These are phyloP conservation scores for Drosophila lini DNA, from an alignment of 1,140 invertebrate species.

Conservation along the genomic window DNA sequence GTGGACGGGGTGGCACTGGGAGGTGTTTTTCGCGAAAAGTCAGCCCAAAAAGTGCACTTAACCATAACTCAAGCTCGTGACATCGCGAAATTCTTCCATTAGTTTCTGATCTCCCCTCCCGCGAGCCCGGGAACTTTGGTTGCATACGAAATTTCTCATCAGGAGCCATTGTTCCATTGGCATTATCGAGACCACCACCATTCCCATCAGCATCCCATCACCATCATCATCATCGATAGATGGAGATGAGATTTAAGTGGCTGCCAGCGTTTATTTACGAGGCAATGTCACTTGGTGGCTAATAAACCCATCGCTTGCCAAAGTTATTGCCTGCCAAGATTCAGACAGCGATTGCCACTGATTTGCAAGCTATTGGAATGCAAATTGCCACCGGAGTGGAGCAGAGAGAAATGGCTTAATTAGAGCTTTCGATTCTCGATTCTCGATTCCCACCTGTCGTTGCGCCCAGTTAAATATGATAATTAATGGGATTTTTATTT, in stretches of 20 bases:
- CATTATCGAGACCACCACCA: slow-evolving; percentile 35
- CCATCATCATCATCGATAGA: slow-evolving; percentile 58
- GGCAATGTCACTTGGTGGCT: slow-evolving; percentile 49
- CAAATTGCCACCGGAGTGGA: slow-evolving; percentile 42
- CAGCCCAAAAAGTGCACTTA: slow-evolving; percentile 76
- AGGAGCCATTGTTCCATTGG: slow-evolving; percentile 35
- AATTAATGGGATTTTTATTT: slow-evolving; percentile 38
- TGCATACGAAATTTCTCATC: slow-evolving; percentile 66
- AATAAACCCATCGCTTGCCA: slow-evolving; percentile 69
- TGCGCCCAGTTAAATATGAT: slow-evolving; percentile 24
- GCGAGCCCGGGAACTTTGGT: slow-evolving; percentile 20
- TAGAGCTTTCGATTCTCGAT: slow-evolving; percentile 23
- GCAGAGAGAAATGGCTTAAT: slow-evolving; percentile 47
- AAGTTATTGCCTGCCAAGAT: slow-evolving; percentile 59
- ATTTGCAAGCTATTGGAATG: slow-evolving; percentile 41
- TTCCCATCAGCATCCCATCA: slow-evolving; percentile 11
- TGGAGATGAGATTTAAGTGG: slow-evolving; percentile 41
- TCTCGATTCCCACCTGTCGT: slow-evolving; percentile 31
- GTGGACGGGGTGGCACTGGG: slow-evolving; percentile 8
- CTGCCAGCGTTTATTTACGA: slow-evolving; percentile 56
- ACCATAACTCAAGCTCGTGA: slow-evolving; percentile 76
- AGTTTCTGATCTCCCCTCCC: slow-evolving; percentile 44
- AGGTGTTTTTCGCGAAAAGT: slow-evolving; percentile 7
- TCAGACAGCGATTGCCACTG: slow-evolving; percentile 26
- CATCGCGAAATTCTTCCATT: slow-evolving; percentile 69